Evolutionary conservation across 2,113 vertebrate species (phyloP).

Genomic region (Taxidea taxus): DNA sequence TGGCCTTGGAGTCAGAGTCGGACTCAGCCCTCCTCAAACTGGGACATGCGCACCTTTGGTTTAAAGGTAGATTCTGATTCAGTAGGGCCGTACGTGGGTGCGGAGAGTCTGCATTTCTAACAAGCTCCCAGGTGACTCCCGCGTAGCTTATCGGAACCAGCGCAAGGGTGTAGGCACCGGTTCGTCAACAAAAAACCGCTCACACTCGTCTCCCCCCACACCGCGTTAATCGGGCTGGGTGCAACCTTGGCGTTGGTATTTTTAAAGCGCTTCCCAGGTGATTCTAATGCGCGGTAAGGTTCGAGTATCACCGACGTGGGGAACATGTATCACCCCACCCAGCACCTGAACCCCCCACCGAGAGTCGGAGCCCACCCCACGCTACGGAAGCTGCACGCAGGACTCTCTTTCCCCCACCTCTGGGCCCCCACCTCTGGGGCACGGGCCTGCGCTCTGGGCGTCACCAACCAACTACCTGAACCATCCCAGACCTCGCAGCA

Average conservation of each 20-base stretch:
- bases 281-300: background rate
- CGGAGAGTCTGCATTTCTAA: background rate
- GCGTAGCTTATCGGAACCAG: background rate
- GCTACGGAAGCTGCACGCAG: background rate
- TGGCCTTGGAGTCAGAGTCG: background rate
- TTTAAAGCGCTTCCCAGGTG: background rate
- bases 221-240: background rate
- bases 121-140: background rate
- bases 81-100: background rate
- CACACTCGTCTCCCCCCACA: background rate
- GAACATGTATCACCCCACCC: background rate
- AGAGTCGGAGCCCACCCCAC: background rate
- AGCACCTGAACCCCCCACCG: background rate
- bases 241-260: background rate
- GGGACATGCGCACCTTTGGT: background rate
- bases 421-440: background rate
- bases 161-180: background rate
- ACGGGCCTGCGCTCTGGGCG: background rate
- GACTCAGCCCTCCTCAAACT: background rate
- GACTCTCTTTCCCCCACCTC: background rate
- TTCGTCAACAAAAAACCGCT: background rate
- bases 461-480: background rate
- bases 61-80: background rate
- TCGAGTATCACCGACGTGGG: background rate
- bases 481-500: background rate